A percentile compares a stretch with the other conserved stretches of the same genome.
These are phyloP conservation scores for Ceratina japonica DNA, from an alignment of 1,140 invertebrate genomes.

Conservation along the genomic window DNA sequence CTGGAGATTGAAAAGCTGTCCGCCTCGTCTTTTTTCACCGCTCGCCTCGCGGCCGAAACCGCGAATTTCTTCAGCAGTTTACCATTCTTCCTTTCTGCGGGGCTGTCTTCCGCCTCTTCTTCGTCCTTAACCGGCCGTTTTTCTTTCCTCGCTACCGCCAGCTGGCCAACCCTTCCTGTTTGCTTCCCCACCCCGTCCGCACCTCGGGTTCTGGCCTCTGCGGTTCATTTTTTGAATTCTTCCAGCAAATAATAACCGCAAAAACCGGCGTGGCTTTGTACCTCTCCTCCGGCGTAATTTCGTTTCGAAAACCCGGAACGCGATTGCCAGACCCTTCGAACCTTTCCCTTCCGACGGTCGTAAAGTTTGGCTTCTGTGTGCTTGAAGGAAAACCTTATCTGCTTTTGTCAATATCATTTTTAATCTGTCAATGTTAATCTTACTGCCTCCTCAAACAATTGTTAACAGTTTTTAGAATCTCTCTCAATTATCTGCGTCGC, in stretches of 20 bases:
- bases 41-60: not conserved
- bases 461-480: no score
- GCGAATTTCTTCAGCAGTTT: slow-evolving; percentile 39
- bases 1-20: not conserved
- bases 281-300: slow-evolving; percentile 11
- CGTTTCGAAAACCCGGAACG: slow-evolving; percentile 36
- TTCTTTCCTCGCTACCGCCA: slow-evolving; percentile 17
- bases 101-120: slow-evolving; percentile 41
- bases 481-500: no score
- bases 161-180: slow-evolving; percentile 9
- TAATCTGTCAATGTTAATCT: no score
- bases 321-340: not conserved
- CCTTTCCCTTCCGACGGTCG: not conserved
- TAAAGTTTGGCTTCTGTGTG: no score
- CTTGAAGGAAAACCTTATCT: no score
- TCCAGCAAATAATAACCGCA: slow-evolving; percentile 43
- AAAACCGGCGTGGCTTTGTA: slow-evolving; percentile 39
- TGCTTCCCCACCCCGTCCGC: not conserved
- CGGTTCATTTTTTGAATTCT: slow-evolving; percentile 50
- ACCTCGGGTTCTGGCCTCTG: slow-evolving; percentile 27
- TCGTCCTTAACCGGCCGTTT: slow-evolving; percentile 31
- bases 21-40: slow-evolving; percentile 1
- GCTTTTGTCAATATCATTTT: no score
- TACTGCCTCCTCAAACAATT: no score
- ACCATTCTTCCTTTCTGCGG: slow-evolving; percentile 44